phyloP scores from a whole-genome alignment of 2,797 vertebrate species.

The Muscicapa striata region DNA sequence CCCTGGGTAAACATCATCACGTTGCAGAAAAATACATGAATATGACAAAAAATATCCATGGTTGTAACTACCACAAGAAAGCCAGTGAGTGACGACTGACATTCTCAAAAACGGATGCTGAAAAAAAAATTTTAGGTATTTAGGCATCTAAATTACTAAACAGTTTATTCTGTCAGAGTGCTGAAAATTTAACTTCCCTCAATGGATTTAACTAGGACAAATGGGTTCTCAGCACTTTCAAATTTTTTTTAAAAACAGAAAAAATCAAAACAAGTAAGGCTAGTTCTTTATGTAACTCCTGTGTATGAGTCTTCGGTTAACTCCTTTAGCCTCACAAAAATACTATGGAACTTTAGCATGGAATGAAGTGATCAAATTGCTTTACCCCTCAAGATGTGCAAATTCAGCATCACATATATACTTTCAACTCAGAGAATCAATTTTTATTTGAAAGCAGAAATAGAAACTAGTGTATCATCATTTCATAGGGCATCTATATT shows the following conservation, averaged over 20 bases:
- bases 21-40: neutral
- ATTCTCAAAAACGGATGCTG: neutral
- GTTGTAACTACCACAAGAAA: neutral
- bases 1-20: neutral
- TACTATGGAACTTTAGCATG: neutral
- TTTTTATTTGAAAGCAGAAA: constrained; percentile 4
- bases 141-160: neutral
- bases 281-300: neutral
- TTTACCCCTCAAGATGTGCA: neutral
- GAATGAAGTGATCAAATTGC: neutral
- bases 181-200: neutral
- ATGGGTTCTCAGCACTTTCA: neutral
- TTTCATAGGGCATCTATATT: neutral
- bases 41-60: neutral
- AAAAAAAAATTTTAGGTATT: neutral
- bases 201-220: neutral
- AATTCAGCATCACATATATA: neutral
- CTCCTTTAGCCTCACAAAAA: neutral
- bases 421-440: neutral
- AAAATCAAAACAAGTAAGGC: neutral
- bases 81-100: neutral
- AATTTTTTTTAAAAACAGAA: neutral
- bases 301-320: neutral
- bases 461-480: neutral
- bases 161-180: neutral